Evolutionary conservation across 1,140 invertebrate genomes (phyloP).

Genomic region (Melanaphis sacchari): DNA sequence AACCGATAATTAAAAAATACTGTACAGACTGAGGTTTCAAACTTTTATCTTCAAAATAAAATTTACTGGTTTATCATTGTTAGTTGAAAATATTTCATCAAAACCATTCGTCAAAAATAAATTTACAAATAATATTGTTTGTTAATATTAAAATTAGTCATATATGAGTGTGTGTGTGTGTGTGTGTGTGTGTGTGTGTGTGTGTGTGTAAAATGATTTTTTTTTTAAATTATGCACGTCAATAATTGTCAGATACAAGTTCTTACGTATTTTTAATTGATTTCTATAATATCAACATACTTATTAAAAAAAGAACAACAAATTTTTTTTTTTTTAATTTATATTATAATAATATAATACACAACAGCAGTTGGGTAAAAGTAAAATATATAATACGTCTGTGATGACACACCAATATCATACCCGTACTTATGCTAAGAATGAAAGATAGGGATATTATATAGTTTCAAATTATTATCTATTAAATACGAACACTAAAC

Average conservation of each 20-base stretch:
- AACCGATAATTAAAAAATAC: background rate
- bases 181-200: too few species aligned
- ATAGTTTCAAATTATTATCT: background rate
- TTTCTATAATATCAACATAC: too few species aligned
- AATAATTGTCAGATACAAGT: too few species aligned
- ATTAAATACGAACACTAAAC: background rate
- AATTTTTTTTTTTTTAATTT: too few species aligned
- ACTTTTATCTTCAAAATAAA: background rate
- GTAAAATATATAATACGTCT: background rate
- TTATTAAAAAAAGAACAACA: too few species aligned
- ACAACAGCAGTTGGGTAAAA: background rate
- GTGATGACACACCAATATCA: background rate
- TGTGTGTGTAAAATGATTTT: too few species aligned
- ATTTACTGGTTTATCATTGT: background rate
- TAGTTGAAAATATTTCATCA: too few species aligned
- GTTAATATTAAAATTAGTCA: too few species aligned
- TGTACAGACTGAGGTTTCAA: background rate
- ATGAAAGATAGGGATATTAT: background rate
- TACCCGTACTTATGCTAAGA: background rate
- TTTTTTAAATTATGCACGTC: too few species aligned
- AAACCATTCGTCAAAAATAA: background rate
- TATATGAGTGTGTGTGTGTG: too few species aligned
- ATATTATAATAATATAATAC: background rate
- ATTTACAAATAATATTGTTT: background rate
- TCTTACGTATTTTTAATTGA: too few species aligned